Conservation (phyloP, 2,113 vertebrate genomes). For the Thoracochromis brauschi region DNA sequence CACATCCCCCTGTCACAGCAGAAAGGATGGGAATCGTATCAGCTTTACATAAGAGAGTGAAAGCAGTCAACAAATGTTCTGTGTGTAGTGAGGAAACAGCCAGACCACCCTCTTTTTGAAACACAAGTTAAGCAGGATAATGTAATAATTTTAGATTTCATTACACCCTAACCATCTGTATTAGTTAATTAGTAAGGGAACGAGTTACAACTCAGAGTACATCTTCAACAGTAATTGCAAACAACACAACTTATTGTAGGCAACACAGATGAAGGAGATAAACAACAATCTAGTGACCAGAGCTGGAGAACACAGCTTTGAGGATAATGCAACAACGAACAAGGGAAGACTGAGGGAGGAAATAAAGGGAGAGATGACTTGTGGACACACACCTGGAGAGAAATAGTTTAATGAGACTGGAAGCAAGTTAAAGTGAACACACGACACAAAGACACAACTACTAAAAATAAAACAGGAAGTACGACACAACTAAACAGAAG, state of each 20-base stretch:
- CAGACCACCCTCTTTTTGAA: background rate
- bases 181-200: background rate
- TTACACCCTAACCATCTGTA: background rate
- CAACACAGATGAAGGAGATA: background rate
- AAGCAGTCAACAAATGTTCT: background rate
- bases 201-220: rapidly evolving
- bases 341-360: background rate
- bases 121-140: background rate
- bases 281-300: rapidly evolving
- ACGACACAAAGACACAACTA: background rate
- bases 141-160: background rate
- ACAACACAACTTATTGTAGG: background rate
- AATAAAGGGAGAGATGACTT: background rate
- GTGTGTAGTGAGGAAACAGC: background rate
- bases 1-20: conserved; percentile 5
- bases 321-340: background rate
- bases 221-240: background rate
- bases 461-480: background rate
- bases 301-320: background rate
- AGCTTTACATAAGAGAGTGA: background rate
- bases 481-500: background rate
- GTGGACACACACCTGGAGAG: rapidly evolving
- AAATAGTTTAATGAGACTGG: background rate
- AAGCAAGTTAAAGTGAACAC: background rate
- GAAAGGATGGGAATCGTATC: background rate